phyloP scores from a whole-genome alignment of 2,113 vertebrate species.

The Thalassarche chlororhynchos region DNA sequence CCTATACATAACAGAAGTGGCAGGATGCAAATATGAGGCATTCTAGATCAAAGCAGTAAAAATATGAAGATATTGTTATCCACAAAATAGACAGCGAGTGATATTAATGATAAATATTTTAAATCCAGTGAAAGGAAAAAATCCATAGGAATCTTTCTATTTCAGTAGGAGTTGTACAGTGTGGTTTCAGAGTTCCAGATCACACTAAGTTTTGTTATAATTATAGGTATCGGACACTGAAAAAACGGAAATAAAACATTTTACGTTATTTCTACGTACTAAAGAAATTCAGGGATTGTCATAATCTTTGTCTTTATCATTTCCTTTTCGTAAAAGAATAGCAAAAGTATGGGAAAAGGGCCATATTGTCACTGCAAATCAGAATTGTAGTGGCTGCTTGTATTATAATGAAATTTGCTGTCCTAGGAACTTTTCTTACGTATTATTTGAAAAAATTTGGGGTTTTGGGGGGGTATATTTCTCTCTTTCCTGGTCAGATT shows the following conservation, averaged over 20 bases:
- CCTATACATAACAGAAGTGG: neutral
- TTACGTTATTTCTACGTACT: neutral
- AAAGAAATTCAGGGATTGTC: neutral
- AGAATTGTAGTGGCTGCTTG: neutral
- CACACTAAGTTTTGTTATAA: neutral
- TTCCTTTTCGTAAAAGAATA: neutral
- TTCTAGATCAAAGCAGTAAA: constrained; percentile 24
- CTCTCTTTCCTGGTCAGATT: neutral
- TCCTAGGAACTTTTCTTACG: neutral
- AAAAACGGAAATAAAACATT: neutral
- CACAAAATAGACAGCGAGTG: neutral
- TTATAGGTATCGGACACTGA: neutral
- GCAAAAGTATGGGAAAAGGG: neutral
- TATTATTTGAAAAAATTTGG: neutral
- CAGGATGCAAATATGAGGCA: constrained; percentile 27
- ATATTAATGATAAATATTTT: constrained; percentile 9
- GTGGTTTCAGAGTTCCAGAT: neutral
- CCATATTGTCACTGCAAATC: neutral
- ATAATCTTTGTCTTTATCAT: neutral
- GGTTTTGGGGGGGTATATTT: neutral
- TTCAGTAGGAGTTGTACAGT: neutral
- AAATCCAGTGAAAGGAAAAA: neutral
- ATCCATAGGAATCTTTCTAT: neutral
- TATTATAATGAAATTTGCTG: neutral
- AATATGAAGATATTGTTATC: neutral